These are phyloP conservation scores for Brachylomia viminalis DNA, from an alignment of 2,888 invertebrate genomes.

Conservation along the genomic window DNA sequence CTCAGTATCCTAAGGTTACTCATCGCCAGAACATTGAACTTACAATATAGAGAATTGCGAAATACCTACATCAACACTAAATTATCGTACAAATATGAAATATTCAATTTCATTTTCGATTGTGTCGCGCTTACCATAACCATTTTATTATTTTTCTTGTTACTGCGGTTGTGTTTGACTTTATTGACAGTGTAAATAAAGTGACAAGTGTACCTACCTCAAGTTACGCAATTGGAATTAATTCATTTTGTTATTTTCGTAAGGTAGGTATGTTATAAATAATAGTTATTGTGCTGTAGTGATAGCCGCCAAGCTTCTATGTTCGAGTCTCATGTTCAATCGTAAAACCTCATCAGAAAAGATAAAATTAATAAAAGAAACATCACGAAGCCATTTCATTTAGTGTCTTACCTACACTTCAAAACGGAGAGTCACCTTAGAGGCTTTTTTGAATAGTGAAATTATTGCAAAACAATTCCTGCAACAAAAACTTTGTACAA, in stretches of 20 bases:
- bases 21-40: slow-evolving; percentile 44
- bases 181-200: slow-evolving; percentile 26
- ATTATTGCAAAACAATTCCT: not conserved
- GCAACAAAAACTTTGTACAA: not conserved
- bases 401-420: too few relatives aligned
- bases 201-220: slow-evolving; percentile 40
- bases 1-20: slow-evolving; percentile 17
- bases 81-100: slow-evolving; percentile 32
- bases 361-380: not conserved
- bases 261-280: slow-evolving; percentile 10
- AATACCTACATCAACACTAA: slow-evolving; percentile 20
- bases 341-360: not conserved
- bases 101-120: slow-evolving; percentile 36
- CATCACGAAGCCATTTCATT: not conserved
- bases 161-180: slow-evolving; percentile 16
- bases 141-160: slow-evolving; percentile 38
- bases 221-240: slow-evolving; percentile 1
- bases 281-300: not conserved
- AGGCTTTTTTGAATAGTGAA: not conserved
- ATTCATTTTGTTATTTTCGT: slow-evolving; percentile 1
- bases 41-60: slow-evolving; percentile 30
- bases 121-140: slow-evolving; percentile 42
- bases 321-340: not conserved
- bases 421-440: not conserved
- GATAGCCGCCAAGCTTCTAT: not conserved